Evolutionary conservation across 2,888 invertebrate species (phyloP).

Genomic region (Parthenolecanium corni): DNA sequence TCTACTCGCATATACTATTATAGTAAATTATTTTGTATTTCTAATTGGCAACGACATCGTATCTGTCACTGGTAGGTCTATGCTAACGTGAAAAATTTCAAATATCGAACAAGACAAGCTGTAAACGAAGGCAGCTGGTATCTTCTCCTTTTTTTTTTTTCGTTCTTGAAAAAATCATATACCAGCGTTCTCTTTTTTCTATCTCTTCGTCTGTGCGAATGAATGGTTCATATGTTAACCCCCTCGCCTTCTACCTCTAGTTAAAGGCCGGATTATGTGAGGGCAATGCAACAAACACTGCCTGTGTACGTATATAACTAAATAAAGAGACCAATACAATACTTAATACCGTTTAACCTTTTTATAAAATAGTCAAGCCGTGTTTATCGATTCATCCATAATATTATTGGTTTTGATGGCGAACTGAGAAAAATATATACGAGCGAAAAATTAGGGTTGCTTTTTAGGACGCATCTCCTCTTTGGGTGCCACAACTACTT

Average conservation of each 20-base stretch:
- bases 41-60: too few relatives aligned
- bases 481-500: background rate
- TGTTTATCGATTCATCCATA: slow-evolving; percentile 6
- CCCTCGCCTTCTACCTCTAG: too few relatives aligned
- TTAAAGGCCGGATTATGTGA: background rate
- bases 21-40: too few relatives aligned
- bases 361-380: slow-evolving; percentile 13
- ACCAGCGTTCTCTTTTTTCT: background rate
- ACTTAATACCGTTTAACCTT: slow-evolving; percentile 17
- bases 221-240: background rate
- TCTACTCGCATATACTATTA: too few relatives aligned
- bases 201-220: background rate
- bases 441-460: background rate
- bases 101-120: background rate
- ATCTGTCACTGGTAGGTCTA: too few relatives aligned
- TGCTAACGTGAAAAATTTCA: too few relatives aligned
- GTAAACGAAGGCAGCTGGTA: slow-evolving; percentile 1
- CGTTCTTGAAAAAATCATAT: background rate
- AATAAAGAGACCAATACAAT: slow-evolving; percentile 16
- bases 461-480: background rate
- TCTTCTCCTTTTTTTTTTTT: background rate
- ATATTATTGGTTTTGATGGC: slow-evolving; percentile 3
- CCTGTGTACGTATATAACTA: background rate
- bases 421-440: slow-evolving; percentile 1
- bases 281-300: slow-evolving; percentile 2